Percentiles rank a stretch among this genome's conserved stretches.
These are phyloP conservation scores for Monopterus albus DNA, from an alignment of 2,113 vertebrate genomes.

Conservation along the genomic window DNA sequence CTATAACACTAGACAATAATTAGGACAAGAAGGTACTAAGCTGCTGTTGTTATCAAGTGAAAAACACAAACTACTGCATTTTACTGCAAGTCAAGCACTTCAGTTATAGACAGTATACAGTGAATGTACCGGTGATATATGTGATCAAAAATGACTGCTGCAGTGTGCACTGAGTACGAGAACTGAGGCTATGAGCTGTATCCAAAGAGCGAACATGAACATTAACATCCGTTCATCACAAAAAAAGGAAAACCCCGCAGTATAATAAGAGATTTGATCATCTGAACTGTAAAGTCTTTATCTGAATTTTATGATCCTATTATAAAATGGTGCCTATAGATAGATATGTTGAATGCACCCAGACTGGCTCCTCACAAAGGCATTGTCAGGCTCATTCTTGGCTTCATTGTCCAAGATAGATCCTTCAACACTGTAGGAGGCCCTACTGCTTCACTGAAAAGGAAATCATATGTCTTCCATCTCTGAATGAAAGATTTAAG, in stretches of 20 bases:
- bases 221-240: constrained; percentile 19
- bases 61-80: too few relatives aligned
- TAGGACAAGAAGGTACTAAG: neutral
- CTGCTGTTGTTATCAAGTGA: too few relatives aligned
- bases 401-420: constrained; percentile 51
- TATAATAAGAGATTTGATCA: constrained; percentile 45
- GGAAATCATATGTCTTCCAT: constrained; percentile 11
- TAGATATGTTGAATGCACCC: constrained; percentile 39
- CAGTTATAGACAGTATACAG: neutral
- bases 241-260: constrained; percentile 8
- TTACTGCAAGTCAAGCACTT: too few relatives aligned
- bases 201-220: constrained; percentile 15
- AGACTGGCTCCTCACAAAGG: constrained; percentile 38
- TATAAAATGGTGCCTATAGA: constrained; percentile 53
- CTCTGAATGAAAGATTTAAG: constrained; percentile 38
- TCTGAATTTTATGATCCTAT: constrained; percentile 68
- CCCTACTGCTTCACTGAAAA: constrained; percentile 34
- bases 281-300: constrained; percentile 65
- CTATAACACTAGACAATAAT: neutral
- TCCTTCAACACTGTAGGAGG: constrained; percentile 45
- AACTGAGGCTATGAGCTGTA: neutral
- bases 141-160: too few relatives aligned
- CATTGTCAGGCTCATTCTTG: constrained; percentile 56
- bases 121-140: neutral
- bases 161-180: neutral